These are phyloP conservation scores for Ichneumoninae sp. DNA, from an alignment of 2,888 invertebrate species.

Conservation along the genomic window DNA sequence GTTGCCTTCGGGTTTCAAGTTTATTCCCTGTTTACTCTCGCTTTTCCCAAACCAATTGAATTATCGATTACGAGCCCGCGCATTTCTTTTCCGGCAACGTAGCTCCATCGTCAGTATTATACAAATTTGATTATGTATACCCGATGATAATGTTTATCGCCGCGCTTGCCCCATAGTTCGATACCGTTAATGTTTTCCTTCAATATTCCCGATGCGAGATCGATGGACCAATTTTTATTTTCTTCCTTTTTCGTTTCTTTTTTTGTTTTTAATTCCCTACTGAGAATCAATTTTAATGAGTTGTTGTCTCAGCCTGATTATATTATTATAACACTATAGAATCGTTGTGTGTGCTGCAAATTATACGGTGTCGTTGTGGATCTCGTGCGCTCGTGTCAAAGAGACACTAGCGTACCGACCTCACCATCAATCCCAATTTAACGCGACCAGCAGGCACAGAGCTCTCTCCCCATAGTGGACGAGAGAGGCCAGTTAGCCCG, in stretches of 20 bases:
- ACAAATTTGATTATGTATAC: constrained; percentile 28
- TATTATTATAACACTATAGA: constrained; percentile 47
- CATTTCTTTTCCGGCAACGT: neutral
- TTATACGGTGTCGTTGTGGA: constrained; percentile 13
- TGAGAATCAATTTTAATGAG: constrained; percentile 53
- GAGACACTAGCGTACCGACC: constrained; percentile 34
- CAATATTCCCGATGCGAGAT: constrained; percentile 16
- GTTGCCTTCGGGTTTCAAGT: neutral
- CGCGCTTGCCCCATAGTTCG: neutral
- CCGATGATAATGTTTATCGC: neutral
- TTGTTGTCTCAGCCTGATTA: constrained; percentile 50
- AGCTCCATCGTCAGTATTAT: constrained; percentile 1
- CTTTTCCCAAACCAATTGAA: constrained; percentile 7
- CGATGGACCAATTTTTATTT: constrained; percentile 3
- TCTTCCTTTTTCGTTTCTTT: neutral
- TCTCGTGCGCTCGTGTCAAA: constrained; percentile 41
- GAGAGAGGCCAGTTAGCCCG: constrained; percentile 57
- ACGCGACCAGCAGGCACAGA: constrained; percentile 64
- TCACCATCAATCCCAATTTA: constrained; percentile 73
- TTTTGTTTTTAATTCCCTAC: neutral
- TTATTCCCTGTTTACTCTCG: constrained; percentile 12
- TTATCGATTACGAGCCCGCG: constrained; percentile 3
- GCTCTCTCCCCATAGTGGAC: constrained; percentile 25
- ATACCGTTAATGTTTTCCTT: constrained; percentile 51
- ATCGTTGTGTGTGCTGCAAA: constrained; percentile 42